phyloP scores from a whole-genome alignment of 2,113 vertebrate species.

The Tricholaema leucomelas region DNA sequence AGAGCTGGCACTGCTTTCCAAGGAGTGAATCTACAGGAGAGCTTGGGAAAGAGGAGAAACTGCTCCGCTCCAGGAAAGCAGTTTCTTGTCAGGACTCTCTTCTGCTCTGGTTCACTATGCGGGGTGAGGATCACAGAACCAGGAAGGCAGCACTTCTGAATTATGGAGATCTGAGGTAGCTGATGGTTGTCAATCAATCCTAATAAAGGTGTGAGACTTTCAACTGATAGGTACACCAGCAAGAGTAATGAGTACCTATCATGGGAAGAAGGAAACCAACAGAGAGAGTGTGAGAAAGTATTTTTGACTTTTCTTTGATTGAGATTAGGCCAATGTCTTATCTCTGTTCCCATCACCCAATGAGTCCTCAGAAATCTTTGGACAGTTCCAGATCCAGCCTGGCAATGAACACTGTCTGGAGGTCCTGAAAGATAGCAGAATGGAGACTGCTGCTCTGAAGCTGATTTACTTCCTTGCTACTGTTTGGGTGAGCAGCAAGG shows the following conservation, averaged over 20 bases:
- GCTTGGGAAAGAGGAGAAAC: not conserved
- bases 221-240: not conserved
- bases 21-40: not conserved
- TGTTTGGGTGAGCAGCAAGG: not conserved
- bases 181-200: not conserved
- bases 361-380: not conserved
- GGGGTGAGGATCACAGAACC: not conserved
- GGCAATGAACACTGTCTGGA: not conserved
- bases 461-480: not conserved
- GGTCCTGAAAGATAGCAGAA: not conserved
- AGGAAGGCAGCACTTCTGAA: not conserved
- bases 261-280: not conserved
- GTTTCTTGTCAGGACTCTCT: not conserved
- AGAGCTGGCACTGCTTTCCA: not conserved
- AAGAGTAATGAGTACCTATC: not conserved
- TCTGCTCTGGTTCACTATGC: not conserved
- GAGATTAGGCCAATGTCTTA: not conserved
- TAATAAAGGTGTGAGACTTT: not conserved
- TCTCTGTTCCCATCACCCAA: not conserved
- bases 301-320: not conserved
- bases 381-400: accelerated
- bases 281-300: not conserved
- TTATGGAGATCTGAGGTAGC: not conserved
- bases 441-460: not conserved
- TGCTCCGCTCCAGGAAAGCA: accelerated